Base-by-base conservation (phyloP, 2,113 vertebrate genomes). In the Percina caprodes region DNA sequence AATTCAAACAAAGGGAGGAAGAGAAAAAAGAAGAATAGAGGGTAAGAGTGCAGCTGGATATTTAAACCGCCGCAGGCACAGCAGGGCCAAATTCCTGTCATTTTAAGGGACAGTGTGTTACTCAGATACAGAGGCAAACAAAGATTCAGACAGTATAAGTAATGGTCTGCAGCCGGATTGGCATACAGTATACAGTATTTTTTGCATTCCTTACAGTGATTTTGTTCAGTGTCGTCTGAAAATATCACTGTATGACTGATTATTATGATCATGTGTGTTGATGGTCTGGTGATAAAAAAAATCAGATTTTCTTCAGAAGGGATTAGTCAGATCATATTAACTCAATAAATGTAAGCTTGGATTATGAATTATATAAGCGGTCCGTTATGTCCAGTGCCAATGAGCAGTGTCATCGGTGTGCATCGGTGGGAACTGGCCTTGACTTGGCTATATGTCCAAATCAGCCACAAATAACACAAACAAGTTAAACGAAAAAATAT, bases 81-180 rank as follows among this genome's bases (percentile, higher is more conserved):
- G 63, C 63, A 51, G 62, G 74, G 59, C 68, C 46, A 67, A 78
- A 79, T 74, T 79, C 65, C 48, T 15, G 6, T 74, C 72, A 46
- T 63, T 82, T 74, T 73, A 76, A 70, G 45, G 54, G 84, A 77
- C 74, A 63, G 69, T 19, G 35, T 75, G 71, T 74, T 76, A 73
- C 75, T 67, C 58, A 79, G 60, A 88, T 16, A 74, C 69, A 60
- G 56, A 84, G 12, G 55, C 58, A 82, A 74, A 80, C 65, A 81
- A 74, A 69, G 72, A 67, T 55, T 68, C 71, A 69, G 52, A 77
- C 19, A 26, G 21, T 2, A 15, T 75, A 19, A 35, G 71, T 6
- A 49, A 23, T 13, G 14, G 70, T 49, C 23, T 70, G 66, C 72
- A 54, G 59, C 7, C 59, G 63, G 48, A 24, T 26, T 19, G 0